Evolutionary conservation across 2,888 invertebrate genomes (phyloP).

Genomic region (Drosophila diplacantha): DNA sequence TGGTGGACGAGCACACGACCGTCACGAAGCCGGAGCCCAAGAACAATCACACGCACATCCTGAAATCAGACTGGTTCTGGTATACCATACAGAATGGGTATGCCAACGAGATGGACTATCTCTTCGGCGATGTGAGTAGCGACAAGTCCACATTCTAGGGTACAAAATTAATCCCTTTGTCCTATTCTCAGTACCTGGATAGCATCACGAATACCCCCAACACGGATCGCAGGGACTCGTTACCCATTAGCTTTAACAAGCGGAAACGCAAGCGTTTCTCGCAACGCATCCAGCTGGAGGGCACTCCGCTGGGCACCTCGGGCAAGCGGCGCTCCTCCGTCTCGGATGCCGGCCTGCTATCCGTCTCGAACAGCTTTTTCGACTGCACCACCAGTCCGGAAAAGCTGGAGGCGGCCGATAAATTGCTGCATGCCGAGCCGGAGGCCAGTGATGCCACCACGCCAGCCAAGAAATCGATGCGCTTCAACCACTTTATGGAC

Average conservation of each 20-base stretch:
- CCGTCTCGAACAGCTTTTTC: slow-evolving; percentile 91
- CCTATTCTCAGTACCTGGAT: slow-evolving; percentile 72
- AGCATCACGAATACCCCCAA: slow-evolving; percentile 78
- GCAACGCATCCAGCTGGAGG: slow-evolving; percentile 76
- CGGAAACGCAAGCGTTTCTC: slow-evolving; percentile 89
- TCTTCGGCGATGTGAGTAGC: slow-evolving; percentile 88
- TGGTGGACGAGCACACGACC: slow-evolving; percentile 89
- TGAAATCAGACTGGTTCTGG: slow-evolving; percentile 99
- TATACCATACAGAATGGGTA: slow-evolving; percentile 97
- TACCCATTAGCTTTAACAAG: slow-evolving; percentile 79
- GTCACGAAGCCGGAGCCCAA: slow-evolving; percentile 85
- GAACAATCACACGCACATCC: slow-evolving; percentile 84
- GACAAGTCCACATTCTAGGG: background rate
- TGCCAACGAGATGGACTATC: slow-evolving; percentile 93
- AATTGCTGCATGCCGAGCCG: slow-evolving; percentile 68
- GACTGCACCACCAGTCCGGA: slow-evolving; percentile 92
- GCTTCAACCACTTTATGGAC: slow-evolving; percentile 83
- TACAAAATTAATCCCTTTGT: background rate
- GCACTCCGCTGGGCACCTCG: slow-evolving; percentile 76
- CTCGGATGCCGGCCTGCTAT: slow-evolving; percentile 88
- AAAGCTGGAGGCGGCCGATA: slow-evolving; percentile 78
- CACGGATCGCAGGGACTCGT: slow-evolving; percentile 80
- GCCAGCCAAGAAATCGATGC: slow-evolving; percentile 77
- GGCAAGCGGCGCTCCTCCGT: slow-evolving; percentile 90
- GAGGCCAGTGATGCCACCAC: slow-evolving; percentile 70